A percentile compares a stretch with the other conserved stretches of the same genome.
phyloP scores from a whole-genome alignment of 2,888 invertebrate genomes.

The Gymnocheta viridis region DNA sequence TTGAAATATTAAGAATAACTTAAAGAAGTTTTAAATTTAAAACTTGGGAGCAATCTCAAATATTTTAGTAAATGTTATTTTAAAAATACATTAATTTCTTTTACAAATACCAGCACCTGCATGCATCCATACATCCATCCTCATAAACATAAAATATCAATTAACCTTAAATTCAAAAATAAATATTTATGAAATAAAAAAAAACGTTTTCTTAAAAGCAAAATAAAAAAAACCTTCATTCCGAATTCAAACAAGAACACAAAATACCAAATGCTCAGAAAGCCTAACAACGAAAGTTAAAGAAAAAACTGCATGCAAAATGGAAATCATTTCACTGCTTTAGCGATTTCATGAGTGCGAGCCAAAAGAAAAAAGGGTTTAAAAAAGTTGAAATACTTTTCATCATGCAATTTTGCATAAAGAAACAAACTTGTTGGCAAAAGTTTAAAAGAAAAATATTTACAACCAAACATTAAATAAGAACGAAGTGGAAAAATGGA shows the following conservation, averaged over 20 bases:
- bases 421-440: background rate
- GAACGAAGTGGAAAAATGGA: slow-evolving; percentile 1
- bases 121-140: background rate
- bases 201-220: background rate
- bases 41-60: no score
- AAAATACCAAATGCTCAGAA: slow-evolving; percentile 18
- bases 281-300: background rate
- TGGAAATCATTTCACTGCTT: slow-evolving; percentile 49
- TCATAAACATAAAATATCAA: slow-evolving; percentile 51
- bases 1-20: no score
- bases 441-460: no score
- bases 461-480: background rate
- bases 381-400: slow-evolving; percentile 33
- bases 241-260: background rate
- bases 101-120: background rate
- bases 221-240: slow-evolving; percentile 4
- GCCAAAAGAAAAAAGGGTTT: background rate
- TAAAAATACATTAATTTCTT: background rate
- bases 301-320: slow-evolving; percentile 51
- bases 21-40: no score
- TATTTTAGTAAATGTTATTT: no score
- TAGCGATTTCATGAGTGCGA: background rate
- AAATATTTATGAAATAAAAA: slow-evolving; percentile 12
- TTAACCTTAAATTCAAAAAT: slow-evolving; percentile 44
- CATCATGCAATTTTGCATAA: slow-evolving; percentile 41